phyloP scores from a whole-genome alignment of 2,113 vertebrate genomes.

The Desmodus rotundus region DNA sequence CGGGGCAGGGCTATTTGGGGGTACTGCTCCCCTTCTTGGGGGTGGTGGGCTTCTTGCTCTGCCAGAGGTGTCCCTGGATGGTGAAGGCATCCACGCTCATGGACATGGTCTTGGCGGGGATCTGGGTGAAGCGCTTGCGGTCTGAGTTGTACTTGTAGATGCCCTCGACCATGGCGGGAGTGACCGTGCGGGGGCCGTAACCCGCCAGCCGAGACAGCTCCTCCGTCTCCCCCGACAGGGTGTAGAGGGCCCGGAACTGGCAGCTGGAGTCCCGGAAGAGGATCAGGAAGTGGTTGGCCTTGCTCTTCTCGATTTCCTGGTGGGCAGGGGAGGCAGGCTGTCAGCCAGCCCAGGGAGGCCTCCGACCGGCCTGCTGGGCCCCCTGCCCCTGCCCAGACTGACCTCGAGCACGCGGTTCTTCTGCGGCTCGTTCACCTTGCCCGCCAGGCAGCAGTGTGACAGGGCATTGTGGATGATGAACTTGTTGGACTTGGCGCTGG shows the following conservation, averaged over 20 bases:
- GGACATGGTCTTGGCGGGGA: conserved; percentile 95
- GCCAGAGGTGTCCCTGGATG: conserved; percentile 92
- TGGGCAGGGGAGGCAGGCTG: background rate
- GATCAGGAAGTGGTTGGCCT: conserved; percentile 93
- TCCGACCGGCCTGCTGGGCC: accelerated
- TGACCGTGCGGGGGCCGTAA: conserved; percentile 86
- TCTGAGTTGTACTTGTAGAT: conserved; percentile 97
- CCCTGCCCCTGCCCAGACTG: background rate
- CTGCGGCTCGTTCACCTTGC: conserved; percentile 93
- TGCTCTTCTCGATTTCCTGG: conserved; percentile 92
- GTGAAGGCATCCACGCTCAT: conserved; percentile 95
- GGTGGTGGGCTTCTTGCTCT: conserved; percentile 89
- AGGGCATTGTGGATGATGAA: conserved; percentile 95
- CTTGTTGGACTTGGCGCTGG: conserved; percentile 96
- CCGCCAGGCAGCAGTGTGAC: conserved; percentile 93
- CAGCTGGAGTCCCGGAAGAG: conserved; percentile 93
- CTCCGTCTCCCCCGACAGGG: conserved; percentile 88
- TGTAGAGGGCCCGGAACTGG: conserved; percentile 93
- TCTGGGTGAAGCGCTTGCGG: conserved; percentile 93
- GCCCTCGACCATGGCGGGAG: conserved; percentile 87
- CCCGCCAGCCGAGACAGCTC: conserved; percentile 89
- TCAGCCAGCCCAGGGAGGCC: background rate
- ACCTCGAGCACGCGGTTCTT: conserved; percentile 96
- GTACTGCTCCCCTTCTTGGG: conserved; percentile 90
- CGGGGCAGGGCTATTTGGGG: conserved; percentile 79